These are phyloP conservation scores for Sinosuthora webbiana DNA, from an alignment of 2,113 vertebrate species.

Conservation along the genomic window DNA sequence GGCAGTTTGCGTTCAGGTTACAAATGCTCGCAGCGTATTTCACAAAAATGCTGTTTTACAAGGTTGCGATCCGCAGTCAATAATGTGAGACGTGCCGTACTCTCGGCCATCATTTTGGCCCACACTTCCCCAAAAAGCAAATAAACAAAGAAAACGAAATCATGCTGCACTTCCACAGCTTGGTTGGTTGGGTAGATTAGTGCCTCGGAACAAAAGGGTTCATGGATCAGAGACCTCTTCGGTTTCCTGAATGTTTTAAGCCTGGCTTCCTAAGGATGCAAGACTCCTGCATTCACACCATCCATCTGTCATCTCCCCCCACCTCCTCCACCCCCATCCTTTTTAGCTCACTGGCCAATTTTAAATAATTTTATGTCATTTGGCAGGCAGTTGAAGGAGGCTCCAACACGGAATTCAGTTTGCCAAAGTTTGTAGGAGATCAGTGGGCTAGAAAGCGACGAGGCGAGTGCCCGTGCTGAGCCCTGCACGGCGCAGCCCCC, in stretches of 20 bases:
- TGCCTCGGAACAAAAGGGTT: neutral
- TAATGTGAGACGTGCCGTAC: neutral
- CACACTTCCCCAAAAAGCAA: neutral
- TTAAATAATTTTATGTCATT: slow-evolving; percentile 17
- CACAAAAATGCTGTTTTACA: neutral
- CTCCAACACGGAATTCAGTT: neutral
- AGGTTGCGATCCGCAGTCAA: neutral
- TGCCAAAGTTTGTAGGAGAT: slow-evolving; percentile 5
- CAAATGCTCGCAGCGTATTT: neutral
- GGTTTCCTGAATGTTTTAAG: neutral
- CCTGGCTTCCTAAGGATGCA: neutral
- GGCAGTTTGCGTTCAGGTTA: slow-evolving; percentile 19
- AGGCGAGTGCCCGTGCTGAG: neutral
- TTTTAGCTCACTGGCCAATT: neutral
- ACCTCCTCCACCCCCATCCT: neutral
- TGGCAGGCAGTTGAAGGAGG: slow-evolving; percentile 12
- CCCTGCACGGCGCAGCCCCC: accelerated
- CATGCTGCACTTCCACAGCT: neutral
- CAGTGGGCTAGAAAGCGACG: neutral
- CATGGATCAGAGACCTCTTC: slow-evolving; percentile 5
- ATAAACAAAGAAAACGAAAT: slow-evolving; percentile 6
- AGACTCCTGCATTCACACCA: neutral
- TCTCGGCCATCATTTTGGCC: neutral
- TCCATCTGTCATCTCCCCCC: slow-evolving; percentile 37
- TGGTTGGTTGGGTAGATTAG: neutral